phyloP scores from a whole-genome alignment of 1,140 invertebrate genomes.

The Saccostrea echinata region DNA sequence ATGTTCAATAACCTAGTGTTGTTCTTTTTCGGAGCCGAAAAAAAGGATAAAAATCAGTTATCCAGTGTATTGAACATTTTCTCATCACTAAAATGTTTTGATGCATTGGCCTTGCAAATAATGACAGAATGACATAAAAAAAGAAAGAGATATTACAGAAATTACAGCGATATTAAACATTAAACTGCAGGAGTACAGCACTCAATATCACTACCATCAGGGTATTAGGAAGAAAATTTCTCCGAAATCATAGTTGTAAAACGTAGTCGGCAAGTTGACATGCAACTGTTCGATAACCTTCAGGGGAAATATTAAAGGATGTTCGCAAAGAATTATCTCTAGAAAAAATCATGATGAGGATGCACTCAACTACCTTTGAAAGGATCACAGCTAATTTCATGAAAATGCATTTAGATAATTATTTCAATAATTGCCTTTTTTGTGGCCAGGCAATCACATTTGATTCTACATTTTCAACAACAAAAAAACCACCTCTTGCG shows the following conservation, averaged over 20 bases:
- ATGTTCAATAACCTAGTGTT: background rate
- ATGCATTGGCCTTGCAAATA: slow-evolving; percentile 13
- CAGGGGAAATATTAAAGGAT: background rate
- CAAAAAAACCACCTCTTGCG: too few species aligned
- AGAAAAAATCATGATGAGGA: background rate
- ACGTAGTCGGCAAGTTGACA: background rate
- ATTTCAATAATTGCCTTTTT: background rate
- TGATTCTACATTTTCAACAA: too few species aligned
- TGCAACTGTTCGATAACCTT: slow-evolving; percentile 21
- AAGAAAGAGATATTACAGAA: slow-evolving; percentile 23
- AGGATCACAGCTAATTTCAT: background rate
- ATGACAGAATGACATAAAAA: slow-evolving; percentile 22
- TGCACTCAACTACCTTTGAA: background rate
- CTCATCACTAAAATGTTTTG: slow-evolving; percentile 32
- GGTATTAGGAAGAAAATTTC: slow-evolving; percentile 30
- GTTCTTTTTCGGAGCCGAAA: background rate
- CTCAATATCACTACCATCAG: slow-evolving; percentile 22
- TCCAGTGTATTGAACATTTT: background rate
- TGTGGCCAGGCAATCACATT: too few species aligned
- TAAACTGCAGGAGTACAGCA: slow-evolving; percentile 16
- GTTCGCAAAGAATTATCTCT: slow-evolving; percentile 26
- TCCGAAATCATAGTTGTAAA: slow-evolving; percentile 21
- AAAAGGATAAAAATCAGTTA: slow-evolving; percentile 4
- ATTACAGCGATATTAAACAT: slow-evolving; percentile 12
- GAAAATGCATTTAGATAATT: background rate